phyloP scores from a whole-genome alignment of 2,888 invertebrate genomes.

The Yponomeuta sedellus region DNA sequence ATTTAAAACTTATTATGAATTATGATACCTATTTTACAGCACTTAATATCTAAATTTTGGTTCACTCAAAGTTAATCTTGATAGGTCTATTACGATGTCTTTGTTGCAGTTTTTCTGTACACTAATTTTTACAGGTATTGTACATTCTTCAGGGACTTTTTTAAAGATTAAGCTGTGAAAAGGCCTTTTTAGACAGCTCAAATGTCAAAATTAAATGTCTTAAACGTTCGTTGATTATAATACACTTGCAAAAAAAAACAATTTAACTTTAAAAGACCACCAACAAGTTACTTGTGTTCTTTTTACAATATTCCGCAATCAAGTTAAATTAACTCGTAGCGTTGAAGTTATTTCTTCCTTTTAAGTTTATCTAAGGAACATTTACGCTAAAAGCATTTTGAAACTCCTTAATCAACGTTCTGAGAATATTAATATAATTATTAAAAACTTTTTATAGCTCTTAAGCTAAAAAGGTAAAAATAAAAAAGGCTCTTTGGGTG shows the following conservation, averaged over 20 bases:
- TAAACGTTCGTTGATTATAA: background rate
- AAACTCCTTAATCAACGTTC: slow-evolving; percentile 63
- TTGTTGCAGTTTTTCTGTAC: too few species aligned
- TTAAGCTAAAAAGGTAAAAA: slow-evolving; percentile 51
- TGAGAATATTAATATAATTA: slow-evolving; percentile 67
- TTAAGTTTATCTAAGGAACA: slow-evolving; percentile 38
- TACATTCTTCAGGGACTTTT: too few species aligned
- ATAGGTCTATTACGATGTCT: too few species aligned
- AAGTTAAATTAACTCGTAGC: slow-evolving; percentile 12
- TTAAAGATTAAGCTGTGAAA: too few species aligned
- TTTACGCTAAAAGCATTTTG: slow-evolving; percentile 65
- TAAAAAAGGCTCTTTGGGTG: slow-evolving; percentile 37
- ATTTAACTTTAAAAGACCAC: background rate
- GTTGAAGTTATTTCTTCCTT: slow-evolving; percentile 25
- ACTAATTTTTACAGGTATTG: too few species aligned
- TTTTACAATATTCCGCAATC: slow-evolving; percentile 45
- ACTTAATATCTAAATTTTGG: too few species aligned
- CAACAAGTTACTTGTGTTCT: background rate
- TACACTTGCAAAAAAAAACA: background rate
- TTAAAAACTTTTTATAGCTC: slow-evolving; percentile 61
- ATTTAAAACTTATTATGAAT: too few species aligned
- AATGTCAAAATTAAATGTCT: too few species aligned
- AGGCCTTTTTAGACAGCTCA: too few species aligned
- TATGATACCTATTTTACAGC: too few species aligned
- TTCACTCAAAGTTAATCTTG: too few species aligned